Evolutionary conservation across 2,113 vertebrate genomes (phyloP).

Genomic region (Nymphicus hollandicus): DNA sequence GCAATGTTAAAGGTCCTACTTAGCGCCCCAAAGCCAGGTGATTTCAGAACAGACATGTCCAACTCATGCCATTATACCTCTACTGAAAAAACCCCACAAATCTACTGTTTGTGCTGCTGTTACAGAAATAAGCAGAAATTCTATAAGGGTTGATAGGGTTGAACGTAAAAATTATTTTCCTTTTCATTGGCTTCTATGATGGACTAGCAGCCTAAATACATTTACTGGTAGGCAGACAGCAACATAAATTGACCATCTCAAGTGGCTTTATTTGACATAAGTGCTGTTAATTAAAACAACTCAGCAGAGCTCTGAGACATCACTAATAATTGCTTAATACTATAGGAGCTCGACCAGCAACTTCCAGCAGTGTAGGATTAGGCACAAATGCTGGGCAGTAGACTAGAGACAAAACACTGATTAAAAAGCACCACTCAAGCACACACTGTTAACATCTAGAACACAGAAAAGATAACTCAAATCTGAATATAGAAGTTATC

Average conservation of each 20-base stretch:
- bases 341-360: neutral
- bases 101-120: neutral
- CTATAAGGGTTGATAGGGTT: neutral
- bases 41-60: neutral
- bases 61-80: neutral
- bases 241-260: neutral
- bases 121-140: neutral
- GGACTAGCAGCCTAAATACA: neutral
- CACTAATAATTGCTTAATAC: neutral
- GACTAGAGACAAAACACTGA: neutral
- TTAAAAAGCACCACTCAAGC: neutral
- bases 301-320: neutral
- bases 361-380: neutral
- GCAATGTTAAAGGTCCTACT: constrained; percentile 30
- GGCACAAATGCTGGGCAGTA: neutral
- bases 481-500: neutral
- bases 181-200: neutral
- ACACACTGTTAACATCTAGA: neutral
- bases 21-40: constrained; percentile 40
- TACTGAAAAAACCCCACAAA: neutral
- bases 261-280: neutral
- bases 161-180: neutral
- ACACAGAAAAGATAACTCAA: neutral
- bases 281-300: neutral
- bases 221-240: neutral